A percentile compares a stretch with the other conserved stretches of the same genome.
Conservation (phyloP, 2,113 vertebrate species). For the Nannobrachium achirus region DNA sequence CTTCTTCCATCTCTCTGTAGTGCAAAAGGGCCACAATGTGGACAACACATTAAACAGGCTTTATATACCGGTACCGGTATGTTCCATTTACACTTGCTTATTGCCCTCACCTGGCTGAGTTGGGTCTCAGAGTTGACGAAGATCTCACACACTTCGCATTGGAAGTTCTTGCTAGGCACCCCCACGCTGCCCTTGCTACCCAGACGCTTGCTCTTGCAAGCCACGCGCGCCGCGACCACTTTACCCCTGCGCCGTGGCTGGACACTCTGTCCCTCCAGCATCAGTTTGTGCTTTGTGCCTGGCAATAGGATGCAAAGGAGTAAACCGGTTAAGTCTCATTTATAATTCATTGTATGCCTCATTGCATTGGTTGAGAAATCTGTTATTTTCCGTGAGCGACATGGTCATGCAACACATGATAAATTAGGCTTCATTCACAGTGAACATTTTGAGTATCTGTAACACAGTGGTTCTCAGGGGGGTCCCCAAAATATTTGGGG, state of each 20-base stretch:
- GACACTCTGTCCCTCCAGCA: slow-evolving; percentile 91
- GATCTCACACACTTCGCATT: slow-evolving; percentile 97
- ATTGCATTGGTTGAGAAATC: too few species aligned
- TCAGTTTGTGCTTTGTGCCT: slow-evolving; percentile 97
- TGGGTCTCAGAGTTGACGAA: slow-evolving; percentile 98
- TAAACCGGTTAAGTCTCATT: not conserved
- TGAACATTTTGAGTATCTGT: too few species aligned
- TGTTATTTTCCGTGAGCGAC: too few species aligned
- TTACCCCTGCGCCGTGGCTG: slow-evolving; percentile 87
- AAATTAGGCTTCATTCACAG: too few species aligned
- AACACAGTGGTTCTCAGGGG: too few species aligned
- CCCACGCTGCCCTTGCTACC: slow-evolving; percentile 87
- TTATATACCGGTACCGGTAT: too few species aligned
- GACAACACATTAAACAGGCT: not conserved
- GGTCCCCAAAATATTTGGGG: too few species aligned
- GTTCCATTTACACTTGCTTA: too few species aligned
- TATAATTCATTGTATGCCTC: too few species aligned
- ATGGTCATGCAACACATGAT: too few species aligned
- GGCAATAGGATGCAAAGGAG: not conserved
- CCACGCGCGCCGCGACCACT: slow-evolving; percentile 82
- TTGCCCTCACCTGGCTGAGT: slow-evolving; percentile 89
- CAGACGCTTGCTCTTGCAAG: slow-evolving; percentile 89
- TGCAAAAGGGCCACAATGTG: too few species aligned
- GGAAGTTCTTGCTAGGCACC: slow-evolving; percentile 87
- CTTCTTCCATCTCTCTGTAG: not conserved